Evolutionary conservation across 1,140 invertebrate species (phyloP).

Genomic region (Heterodera schachtii): DNA sequence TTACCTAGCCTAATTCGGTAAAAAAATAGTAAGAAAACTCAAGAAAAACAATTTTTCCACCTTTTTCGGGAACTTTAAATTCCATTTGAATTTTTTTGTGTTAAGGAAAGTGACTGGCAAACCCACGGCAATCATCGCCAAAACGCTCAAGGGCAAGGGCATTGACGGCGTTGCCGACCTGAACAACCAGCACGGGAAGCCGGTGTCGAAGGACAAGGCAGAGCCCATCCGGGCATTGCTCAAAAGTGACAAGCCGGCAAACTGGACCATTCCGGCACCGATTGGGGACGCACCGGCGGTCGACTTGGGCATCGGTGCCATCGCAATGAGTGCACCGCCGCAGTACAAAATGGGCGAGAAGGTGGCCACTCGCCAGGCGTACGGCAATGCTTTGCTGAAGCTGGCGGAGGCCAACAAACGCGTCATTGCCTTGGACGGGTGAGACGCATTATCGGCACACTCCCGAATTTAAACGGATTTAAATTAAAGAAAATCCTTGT

Average conservation of each 20-base stretch:
- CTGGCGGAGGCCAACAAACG: constrained; percentile 79
- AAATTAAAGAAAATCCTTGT: background rate
- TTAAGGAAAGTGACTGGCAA: constrained; percentile 73
- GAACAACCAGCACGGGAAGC: constrained; percentile 96
- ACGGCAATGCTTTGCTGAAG: constrained; percentile 89
- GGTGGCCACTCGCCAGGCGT: constrained; percentile 89
- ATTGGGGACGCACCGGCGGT: constrained; percentile 76
- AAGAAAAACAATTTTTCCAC: constrained; percentile 66
- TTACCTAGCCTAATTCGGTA: too few relatives aligned
- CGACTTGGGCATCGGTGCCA: constrained; percentile 73
- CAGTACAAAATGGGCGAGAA: constrained; percentile 76
- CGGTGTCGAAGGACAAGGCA: constrained; percentile 80
- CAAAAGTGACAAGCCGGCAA: constrained; percentile 71
- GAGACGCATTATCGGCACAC: too few relatives aligned
- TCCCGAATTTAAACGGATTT: too few relatives aligned
- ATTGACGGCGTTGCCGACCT: constrained; percentile 83
- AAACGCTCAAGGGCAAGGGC: constrained; percentile 90
- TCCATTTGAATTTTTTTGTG: too few relatives aligned
- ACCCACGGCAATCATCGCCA: constrained; percentile 89
- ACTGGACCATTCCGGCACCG: constrained; percentile 72
- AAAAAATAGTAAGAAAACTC: too few relatives aligned
- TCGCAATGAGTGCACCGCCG: constrained; percentile 78
- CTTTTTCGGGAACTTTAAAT: constrained; percentile 76
- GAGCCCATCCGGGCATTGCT: constrained; percentile 74
- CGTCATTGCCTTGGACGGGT: constrained; percentile 59